Conservation (phyloP, 2,797 vertebrate species). For the Notolabrus celidotus region DNA sequence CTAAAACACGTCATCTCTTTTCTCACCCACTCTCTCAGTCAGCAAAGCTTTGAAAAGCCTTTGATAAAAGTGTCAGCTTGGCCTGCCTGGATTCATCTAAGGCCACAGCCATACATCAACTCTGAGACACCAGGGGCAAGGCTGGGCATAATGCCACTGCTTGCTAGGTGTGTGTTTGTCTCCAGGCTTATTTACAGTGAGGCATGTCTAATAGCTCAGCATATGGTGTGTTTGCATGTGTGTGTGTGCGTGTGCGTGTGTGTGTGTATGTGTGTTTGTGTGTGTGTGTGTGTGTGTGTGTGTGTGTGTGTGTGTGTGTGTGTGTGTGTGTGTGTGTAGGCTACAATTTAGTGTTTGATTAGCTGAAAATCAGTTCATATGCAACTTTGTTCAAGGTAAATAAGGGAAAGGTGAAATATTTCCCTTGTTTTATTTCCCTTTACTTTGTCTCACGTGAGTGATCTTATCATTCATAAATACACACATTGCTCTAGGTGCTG, state of each 20-base stretch:
- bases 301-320: too few relatives aligned
- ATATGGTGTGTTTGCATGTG: constrained; percentile 37
- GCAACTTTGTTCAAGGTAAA: constrained; percentile 9
- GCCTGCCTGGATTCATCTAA: constrained; percentile 55
- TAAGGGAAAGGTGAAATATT: constrained; percentile 5
- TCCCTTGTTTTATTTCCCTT: constrained; percentile 25
- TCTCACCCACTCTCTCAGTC: constrained; percentile 9
- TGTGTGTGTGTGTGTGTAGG: background rate
- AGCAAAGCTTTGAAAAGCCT: constrained; percentile 58
- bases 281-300: constrained; percentile 12
- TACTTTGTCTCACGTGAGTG: constrained; percentile 30
- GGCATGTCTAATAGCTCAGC: constrained; percentile 37
- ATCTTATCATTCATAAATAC: constrained; percentile 32
- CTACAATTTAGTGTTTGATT: constrained; percentile 7
- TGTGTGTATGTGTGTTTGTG: constrained; percentile 2
- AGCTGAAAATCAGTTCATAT: constrained; percentile 23
- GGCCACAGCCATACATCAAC: constrained; percentile 62
- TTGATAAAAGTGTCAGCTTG: constrained; percentile 65
- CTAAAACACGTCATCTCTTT: constrained; percentile 55
- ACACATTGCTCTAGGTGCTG: constrained; percentile 25
- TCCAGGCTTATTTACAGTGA: constrained; percentile 59
- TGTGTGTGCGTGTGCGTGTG: background rate
- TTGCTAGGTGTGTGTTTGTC: constrained; percentile 22
- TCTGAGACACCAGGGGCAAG: constrained; percentile 60
- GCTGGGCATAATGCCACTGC: constrained; percentile 54